phyloP scores from a whole-genome alignment of 30 jellyfish, hydroid and myxozoan species.

The Sanderia malayensis region DNA sequence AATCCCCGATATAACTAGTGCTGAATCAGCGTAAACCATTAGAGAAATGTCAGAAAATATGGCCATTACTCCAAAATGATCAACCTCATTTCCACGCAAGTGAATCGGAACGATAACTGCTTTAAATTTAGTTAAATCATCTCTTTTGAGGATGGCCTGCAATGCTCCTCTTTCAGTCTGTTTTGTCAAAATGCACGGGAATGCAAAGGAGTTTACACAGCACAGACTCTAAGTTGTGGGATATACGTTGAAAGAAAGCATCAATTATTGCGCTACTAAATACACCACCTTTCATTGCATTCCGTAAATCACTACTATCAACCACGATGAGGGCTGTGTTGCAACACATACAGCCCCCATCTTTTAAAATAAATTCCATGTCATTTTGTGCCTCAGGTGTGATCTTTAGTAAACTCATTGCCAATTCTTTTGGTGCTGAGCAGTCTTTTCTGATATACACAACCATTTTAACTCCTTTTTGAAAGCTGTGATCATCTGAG shows the following conservation, averaged over 20 bases:
- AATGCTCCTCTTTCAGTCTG: no score
- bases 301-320: neutral
- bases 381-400: neutral
- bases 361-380: neutral
- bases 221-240: neutral
- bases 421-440: neutral
- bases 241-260: neutral
- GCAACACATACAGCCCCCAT: neutral
- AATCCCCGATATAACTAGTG: no score
- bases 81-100: no score
- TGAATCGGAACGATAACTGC: no score
- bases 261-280: neutral
- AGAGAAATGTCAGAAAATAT: neutral
- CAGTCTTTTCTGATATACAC: neutral
- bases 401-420: neutral
- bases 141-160: no score
- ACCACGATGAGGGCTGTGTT: neutral
- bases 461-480: neutral
- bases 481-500: neutral
- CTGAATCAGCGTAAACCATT: no score
- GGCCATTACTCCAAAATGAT: no score
- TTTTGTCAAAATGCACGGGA: no score
- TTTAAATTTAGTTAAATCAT: no score
- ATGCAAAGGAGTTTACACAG: no score
- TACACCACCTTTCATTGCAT: neutral